Base-by-base conservation (phyloP, 2,797 vertebrate species). In the Anguilla marmorata region DNA sequence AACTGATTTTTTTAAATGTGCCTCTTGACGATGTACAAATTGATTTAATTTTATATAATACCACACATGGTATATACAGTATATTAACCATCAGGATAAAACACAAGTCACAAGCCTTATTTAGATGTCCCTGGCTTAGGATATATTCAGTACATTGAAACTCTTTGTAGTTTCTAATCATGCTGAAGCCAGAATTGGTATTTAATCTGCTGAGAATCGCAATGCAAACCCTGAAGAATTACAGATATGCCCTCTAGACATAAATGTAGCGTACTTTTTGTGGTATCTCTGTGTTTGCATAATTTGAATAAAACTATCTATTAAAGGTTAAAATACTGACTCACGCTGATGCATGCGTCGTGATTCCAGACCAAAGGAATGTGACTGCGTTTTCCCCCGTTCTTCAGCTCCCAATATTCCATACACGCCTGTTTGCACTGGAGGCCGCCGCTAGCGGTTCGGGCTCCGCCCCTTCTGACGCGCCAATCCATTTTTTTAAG, bases 361-460 rank as follows among this genome's bases (percentile, higher is more conserved):
- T 74, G 63, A 52, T 41, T 87, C 19, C 41, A 41, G 16, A 80
- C 30, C 41, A 41, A 86, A 52, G 63, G 85, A 86, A 83, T 88
- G 76, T 82, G 86, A n/a, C 14, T 33, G 33, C 66, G 56, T 27
- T 41, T 45, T 52, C 74, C 52, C 54, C 14, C 60, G 88, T 84
- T 83, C 24, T 86, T 88, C n/a, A 56, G 84, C 3, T 60, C 8
- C 48, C 9, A 66, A 1, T 48, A 6, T 27, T 85, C 12, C 56
- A 86, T 74, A 86, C 52, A 86, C 86, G 60, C 89, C 80, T 16
- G 60, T 60, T 52, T 12, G 50, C 24, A 56, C n/a, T 27, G n/a
- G 56, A 58, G 56, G 56, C 56, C 0, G 56, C 56, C 56, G 16
- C 56, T 58, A 58, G 56, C 14, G 56, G 56, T 14, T 58, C 56